Conservation (phyloP, 35 echinoderm and acorn worm species). For the Apostichopus parvimensis region DNA sequence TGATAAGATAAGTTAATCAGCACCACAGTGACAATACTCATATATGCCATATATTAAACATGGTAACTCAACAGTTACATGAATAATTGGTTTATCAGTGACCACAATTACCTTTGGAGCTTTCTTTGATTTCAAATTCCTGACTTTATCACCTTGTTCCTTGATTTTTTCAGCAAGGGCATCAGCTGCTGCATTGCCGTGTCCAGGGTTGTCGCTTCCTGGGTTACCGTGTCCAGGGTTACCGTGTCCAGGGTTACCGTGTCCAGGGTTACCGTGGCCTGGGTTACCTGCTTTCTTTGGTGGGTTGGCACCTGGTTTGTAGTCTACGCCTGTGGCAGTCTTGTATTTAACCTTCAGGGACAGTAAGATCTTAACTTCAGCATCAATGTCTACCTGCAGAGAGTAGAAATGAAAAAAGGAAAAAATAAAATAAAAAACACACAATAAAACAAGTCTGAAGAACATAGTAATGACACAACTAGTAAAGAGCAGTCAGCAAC, state of each 20-base stretch:
- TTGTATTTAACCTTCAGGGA: constrained; percentile 92
- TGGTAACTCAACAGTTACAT: too few species aligned
- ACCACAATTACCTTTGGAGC: constrained; percentile 63
- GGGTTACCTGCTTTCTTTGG: constrained; percentile 3
- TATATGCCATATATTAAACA: too few species aligned
- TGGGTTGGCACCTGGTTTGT: constrained; percentile 65
- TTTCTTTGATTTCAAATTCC: constrained; percentile 72
- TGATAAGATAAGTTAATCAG: too few species aligned
- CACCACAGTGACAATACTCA: too few species aligned
- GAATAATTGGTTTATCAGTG: too few species aligned
- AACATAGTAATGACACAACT: too few species aligned
- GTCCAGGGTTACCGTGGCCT: constrained; percentile 23
- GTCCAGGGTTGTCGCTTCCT: constrained; percentile 17
- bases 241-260: neutral
- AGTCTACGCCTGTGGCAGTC: constrained; percentile 69
- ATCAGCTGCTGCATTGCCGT: constrained; percentile 36
- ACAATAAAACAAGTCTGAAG: too few species aligned
- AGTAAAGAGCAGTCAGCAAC: too few species aligned
- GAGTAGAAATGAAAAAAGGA: neutral
- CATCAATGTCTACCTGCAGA: constrained; percentile 71
- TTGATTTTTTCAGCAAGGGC: constrained; percentile 65
- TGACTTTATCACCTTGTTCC: constrained; percentile 86
- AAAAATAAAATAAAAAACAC: too few species aligned
- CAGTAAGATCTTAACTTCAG: constrained; percentile 73
- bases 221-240: constrained; percentile 34